Evolutionary conservation across 2,888 invertebrate genomes (phyloP).

Genomic region (Iselma pallidipennis): DNA sequence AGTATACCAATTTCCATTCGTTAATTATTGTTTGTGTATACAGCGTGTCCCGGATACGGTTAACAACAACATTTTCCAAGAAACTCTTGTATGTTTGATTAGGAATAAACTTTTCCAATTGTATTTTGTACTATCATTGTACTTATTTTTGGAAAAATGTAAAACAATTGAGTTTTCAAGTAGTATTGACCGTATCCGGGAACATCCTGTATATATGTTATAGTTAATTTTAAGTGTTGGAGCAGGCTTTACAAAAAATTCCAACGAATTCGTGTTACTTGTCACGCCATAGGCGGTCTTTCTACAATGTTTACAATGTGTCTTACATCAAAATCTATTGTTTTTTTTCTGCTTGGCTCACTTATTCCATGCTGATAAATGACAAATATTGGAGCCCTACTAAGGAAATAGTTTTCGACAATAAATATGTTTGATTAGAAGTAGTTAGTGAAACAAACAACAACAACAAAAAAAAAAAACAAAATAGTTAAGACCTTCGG

Average conservation of each 20-base stretch:
- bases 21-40: neutral
- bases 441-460: neutral
- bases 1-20: neutral
- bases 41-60: too few relatives aligned
- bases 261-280: constrained; percentile 2
- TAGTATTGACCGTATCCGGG: too few relatives aligned
- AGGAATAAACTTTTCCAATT: too few relatives aligned
- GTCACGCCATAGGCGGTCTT: neutral
- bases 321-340: neutral
- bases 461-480: too few relatives aligned
- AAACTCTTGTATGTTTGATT: too few relatives aligned
- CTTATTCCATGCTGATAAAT: neutral
- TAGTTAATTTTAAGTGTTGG: neutral
- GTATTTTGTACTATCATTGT: too few relatives aligned
- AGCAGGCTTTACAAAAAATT: neutral
- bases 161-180: too few relatives aligned
- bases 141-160: too few relatives aligned
- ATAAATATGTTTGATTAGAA: neutral
- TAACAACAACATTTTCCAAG: too few relatives aligned
- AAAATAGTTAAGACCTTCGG: too few relatives aligned
- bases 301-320: neutral
- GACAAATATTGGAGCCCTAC: neutral
- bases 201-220: too few relatives aligned
- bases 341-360: neutral
- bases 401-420: neutral